phyloP scores from a whole-genome alignment of 2,797 vertebrate species.

The Mormyrus proboscirostris region DNA sequence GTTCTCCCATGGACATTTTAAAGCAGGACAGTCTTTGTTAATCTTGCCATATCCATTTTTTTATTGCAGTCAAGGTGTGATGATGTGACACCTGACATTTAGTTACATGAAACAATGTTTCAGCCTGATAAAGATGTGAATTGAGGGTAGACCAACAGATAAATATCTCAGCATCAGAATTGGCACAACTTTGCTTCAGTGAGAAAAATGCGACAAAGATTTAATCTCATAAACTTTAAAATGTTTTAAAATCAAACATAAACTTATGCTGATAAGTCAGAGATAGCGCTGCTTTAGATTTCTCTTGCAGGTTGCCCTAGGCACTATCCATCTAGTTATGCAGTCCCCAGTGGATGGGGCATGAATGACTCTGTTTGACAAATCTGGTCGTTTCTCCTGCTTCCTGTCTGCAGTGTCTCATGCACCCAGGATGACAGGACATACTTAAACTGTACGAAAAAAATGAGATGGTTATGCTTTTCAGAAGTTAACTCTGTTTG shows the following conservation, averaged over 20 bases:
- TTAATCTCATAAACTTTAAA: not conserved
- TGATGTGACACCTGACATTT: not conserved
- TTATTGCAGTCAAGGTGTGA: not conserved
- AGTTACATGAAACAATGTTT: not conserved
- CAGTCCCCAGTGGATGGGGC: not conserved
- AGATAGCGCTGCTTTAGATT: not conserved
- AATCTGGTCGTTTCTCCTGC: not conserved
- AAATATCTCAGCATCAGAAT: not conserved
- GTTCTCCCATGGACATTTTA: not conserved
- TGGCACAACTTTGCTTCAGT: not conserved
- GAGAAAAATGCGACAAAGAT: not conserved
- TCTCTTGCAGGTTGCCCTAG: not conserved
- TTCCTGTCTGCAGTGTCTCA: not conserved
- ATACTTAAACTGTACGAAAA: not conserved
- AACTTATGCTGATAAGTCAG: not conserved
- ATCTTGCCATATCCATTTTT: not conserved
- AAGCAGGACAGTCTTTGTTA: not conserved
- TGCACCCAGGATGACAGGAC: not conserved
- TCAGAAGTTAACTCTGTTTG: not conserved
- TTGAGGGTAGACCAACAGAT: not conserved
- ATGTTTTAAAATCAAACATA: slow-evolving; percentile 10
- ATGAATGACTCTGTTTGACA: not conserved
- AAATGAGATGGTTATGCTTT: not conserved
- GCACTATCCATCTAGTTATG: not conserved
- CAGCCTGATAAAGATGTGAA: not conserved